phyloP scores from a whole-genome alignment of 2,113 vertebrate genomes.

The Spermophilus dauricus region DNA sequence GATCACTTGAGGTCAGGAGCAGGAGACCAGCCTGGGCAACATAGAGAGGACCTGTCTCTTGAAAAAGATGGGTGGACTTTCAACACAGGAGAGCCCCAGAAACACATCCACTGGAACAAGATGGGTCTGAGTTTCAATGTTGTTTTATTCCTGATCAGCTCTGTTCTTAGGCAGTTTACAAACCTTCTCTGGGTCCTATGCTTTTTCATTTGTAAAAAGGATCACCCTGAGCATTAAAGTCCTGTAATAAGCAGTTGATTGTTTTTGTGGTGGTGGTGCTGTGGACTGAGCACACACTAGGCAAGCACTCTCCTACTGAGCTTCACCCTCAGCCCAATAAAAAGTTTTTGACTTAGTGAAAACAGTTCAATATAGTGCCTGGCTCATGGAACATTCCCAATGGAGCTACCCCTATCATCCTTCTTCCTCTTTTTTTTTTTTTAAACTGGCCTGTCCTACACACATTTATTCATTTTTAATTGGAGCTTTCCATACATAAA shows the following conservation, averaged over 20 bases:
- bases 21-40: neutral
- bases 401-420: neutral
- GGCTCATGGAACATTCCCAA: neutral
- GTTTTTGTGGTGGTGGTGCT: neutral
- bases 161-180: neutral
- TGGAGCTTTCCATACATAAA: no score
- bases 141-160: neutral
- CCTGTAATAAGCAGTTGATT: neutral
- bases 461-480: no score
- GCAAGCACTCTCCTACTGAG: no score
- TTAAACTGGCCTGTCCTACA: no score
- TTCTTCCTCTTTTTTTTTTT: neutral
- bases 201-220: neutral
- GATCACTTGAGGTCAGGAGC: neutral
- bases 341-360: neutral
- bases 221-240: neutral
- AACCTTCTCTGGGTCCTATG: neutral
- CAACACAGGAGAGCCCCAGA: neutral
- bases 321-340: neutral
- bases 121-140: neutral
- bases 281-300: no score
- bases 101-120: neutral
- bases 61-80: neutral
- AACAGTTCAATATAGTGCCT: neutral
- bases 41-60: neutral